phyloP scores from a whole-genome alignment of 2,113 vertebrate genomes.

The Tiliqua scincoides region DNA sequence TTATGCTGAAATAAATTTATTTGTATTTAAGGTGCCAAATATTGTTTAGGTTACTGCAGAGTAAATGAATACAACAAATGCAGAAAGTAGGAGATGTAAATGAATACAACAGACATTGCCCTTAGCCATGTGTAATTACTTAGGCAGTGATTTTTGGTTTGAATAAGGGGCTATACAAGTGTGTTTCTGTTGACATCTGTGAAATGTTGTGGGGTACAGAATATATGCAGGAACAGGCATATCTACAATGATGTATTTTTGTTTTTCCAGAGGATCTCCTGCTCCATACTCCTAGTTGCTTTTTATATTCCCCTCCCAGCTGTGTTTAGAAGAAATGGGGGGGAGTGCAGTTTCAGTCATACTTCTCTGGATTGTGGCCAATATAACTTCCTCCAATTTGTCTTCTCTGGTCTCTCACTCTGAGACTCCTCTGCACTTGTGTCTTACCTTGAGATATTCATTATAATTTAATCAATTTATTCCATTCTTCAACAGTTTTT shows the following conservation, averaged over 20 bases:
- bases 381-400: background rate
- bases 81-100: too few relatives aligned
- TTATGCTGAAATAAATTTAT: too few relatives aligned
- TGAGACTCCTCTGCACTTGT: background rate
- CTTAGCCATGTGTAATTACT: too few relatives aligned
- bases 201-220: too few relatives aligned
- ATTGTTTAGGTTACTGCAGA: too few relatives aligned
- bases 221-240: background rate
- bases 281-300: background rate
- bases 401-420: background rate
- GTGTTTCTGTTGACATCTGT: too few relatives aligned
- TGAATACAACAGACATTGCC: too few relatives aligned
- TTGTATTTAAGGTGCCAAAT: too few relatives aligned
- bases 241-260: background rate
- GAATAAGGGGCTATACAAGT: too few relatives aligned
- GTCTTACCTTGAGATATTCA: background rate
- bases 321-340: too few relatives aligned
- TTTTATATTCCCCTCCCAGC: background rate
- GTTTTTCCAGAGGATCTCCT: background rate
- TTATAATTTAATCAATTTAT: background rate
- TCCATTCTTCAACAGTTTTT: background rate
- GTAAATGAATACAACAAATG: too few relatives aligned
- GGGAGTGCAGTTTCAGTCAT: background rate
- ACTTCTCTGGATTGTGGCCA: background rate
- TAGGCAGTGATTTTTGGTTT: too few relatives aligned